Evolutionary conservation across 2,888 invertebrate species (phyloP).

Genomic region (Cataglyphis cursor): DNA sequence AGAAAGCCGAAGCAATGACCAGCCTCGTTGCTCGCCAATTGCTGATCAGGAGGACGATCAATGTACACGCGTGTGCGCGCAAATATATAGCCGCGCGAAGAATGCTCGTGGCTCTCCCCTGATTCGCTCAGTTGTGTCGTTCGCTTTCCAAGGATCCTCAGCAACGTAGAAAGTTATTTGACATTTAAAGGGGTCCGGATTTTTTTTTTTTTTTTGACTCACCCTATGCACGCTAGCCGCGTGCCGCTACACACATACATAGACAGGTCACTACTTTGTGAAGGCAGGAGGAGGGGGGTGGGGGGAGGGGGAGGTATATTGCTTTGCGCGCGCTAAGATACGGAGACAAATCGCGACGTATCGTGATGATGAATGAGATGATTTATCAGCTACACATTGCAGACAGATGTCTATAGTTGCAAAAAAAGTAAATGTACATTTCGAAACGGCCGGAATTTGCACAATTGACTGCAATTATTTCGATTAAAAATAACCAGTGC

Average conservation of each 20-base stretch:
- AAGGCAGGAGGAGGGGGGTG: too few species aligned
- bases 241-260: not conserved
- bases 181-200: constrained; percentile 72
- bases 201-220: constrained; percentile 65
- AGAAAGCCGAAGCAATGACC: constrained; percentile 50
- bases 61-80: not conserved
- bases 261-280: not conserved
- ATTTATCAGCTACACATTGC: not conserved
- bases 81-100: not conserved
- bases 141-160: constrained; percentile 56
- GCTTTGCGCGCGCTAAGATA: not conserved
- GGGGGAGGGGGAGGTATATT: not conserved
- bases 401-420: not conserved
- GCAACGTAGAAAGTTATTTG: constrained; percentile 75
- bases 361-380: constrained; percentile 14
- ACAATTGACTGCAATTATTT: not conserved
- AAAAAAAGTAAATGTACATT: not conserved
- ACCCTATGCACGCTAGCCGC: constrained; percentile 29
- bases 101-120: constrained; percentile 48
- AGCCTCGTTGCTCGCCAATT: constrained; percentile 36
- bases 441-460: not conserved
- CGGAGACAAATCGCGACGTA: not conserved
- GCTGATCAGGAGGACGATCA: constrained; percentile 45
- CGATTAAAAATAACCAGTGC: not conserved
- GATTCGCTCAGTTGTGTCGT: constrained; percentile 15